Percentiles rank a stretch among this genome's conserved stretches.
phyloP scores from a whole-genome alignment of 2,113 vertebrate genomes.

The Periophthalmodon schlosseri region DNA sequence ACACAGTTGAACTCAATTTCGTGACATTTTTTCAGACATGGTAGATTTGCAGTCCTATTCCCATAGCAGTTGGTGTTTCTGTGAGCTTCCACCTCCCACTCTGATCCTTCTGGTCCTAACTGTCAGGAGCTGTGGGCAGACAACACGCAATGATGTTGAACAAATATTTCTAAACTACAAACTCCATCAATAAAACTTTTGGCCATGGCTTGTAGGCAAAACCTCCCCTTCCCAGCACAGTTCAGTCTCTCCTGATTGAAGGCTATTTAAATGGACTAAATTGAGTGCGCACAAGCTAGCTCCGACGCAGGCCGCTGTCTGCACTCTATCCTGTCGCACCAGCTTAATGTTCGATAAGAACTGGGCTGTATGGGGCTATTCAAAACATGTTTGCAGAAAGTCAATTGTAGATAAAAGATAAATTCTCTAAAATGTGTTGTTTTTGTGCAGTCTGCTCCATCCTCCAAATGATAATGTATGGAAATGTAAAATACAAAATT shows the following conservation, averaged over 20 bases:
- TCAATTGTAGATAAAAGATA: background rate
- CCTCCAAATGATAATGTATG: too few species aligned
- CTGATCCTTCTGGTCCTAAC: slow-evolving; percentile 16
- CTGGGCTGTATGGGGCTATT: background rate
- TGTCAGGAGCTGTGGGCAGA: slow-evolving; percentile 13
- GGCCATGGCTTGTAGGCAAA: slow-evolving; percentile 10
- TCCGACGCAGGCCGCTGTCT: slow-evolving; percentile 13
- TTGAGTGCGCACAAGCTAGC: slow-evolving; percentile 46
- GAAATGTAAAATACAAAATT: too few species aligned
- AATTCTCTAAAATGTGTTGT: background rate
- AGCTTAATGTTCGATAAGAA: slow-evolving; percentile 15
- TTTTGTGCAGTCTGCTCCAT: too few species aligned
- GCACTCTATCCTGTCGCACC: slow-evolving; percentile 40
- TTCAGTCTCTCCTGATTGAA: slow-evolving; percentile 57
- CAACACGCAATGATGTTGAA: background rate
- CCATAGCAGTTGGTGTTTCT: slow-evolving; percentile 36
- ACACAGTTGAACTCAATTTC: background rate
- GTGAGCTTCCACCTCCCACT: slow-evolving; percentile 26
- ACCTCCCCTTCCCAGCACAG: background rate
- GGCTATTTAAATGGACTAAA: slow-evolving; percentile 65
- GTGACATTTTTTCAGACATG: background rate
- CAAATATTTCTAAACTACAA: background rate
- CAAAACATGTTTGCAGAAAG: background rate
- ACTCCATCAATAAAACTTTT: slow-evolving; percentile 7
- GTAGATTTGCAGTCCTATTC: slow-evolving; percentile 22